Evolutionary conservation across 2,797 vertebrate species (phyloP).

Genomic region (Gastrophryne carolinensis): DNA sequence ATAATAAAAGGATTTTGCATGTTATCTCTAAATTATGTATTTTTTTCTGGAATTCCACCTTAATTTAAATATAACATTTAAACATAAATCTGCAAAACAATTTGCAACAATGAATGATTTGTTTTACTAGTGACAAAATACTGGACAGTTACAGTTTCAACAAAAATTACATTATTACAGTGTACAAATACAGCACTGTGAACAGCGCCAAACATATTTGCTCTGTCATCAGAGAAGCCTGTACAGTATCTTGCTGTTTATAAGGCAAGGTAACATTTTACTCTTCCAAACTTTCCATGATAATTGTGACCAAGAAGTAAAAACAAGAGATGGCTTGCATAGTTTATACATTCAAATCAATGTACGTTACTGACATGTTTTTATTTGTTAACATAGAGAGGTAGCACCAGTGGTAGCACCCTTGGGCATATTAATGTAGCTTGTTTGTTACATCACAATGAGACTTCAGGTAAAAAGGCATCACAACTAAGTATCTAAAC

Average conservation of each 20-base stretch:
- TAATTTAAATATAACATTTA: no score
- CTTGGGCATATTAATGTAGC: constrained; percentile 66
- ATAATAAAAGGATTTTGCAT: no score
- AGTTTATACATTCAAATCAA: constrained; percentile 76
- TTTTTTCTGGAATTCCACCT: no score
- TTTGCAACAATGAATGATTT: no score
- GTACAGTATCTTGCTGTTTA: constrained; percentile 69
- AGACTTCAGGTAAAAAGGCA: background rate
- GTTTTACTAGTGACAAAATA: background rate
- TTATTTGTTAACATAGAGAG: constrained; percentile 65
- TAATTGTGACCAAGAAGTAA: background rate
- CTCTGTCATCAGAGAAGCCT: constrained; percentile 70
- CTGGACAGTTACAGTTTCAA: background rate
- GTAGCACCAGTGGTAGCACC: constrained; percentile 74
- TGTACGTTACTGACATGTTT: constrained; percentile 54
- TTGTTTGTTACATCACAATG: background rate
- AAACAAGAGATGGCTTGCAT: constrained; percentile 70
- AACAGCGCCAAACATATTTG: constrained; percentile 63
- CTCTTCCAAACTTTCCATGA: constrained; percentile 62
- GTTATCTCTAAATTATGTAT: no score
- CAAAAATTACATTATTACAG: constrained; percentile 52
- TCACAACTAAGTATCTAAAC: background rate
- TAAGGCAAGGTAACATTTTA: constrained; percentile 67
- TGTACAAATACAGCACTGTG: constrained; percentile 62
- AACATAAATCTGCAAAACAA: no score